Percentiles rank a stretch among this genome's conserved stretches.
Conservation (phyloP, 2,797 vertebrate genomes). For the Crenichthys baileyi region DNA sequence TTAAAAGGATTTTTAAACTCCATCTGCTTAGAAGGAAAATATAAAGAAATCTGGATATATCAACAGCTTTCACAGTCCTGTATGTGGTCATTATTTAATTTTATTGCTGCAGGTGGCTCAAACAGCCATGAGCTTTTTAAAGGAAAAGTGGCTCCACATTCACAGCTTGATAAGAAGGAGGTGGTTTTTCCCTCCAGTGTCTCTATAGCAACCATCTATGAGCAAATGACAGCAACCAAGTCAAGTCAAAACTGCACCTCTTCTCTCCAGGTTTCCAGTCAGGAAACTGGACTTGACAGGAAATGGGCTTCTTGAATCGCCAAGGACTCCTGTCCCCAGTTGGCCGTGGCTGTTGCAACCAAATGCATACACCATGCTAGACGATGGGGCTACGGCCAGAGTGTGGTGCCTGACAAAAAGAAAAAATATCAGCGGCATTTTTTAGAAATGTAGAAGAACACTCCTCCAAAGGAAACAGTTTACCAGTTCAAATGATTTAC, state of each 20-base stretch:
- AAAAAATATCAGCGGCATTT: background rate
- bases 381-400: constrained; percentile 94
- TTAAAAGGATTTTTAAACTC: background rate
- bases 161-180: too few relatives aligned
- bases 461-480: background rate
- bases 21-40: background rate
- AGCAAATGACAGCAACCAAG: background rate
- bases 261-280: constrained; percentile 73
- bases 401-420: constrained; percentile 87
- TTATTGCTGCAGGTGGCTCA: too few relatives aligned
- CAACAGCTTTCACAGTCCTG: background rate
- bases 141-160: too few relatives aligned
- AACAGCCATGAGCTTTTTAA: too few relatives aligned
- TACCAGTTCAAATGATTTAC: background rate
- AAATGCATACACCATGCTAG: constrained; percentile 93
- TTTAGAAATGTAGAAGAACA: background rate
- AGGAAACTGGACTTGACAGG: constrained; percentile 86
- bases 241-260: constrained; percentile 51
- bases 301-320: constrained; percentile 87
- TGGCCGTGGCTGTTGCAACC: constrained; percentile 93
- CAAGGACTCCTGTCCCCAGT: constrained; percentile 87
- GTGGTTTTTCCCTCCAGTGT: background rate
- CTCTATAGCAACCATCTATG: background rate
- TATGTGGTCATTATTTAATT: too few relatives aligned
- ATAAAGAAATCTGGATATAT: background rate